A percentile compares a stretch with the other conserved stretches of the same genome.
Evolutionary conservation across 2,113 vertebrate species (phyloP).

Genomic region (Sebastes schlegelii): DNA sequence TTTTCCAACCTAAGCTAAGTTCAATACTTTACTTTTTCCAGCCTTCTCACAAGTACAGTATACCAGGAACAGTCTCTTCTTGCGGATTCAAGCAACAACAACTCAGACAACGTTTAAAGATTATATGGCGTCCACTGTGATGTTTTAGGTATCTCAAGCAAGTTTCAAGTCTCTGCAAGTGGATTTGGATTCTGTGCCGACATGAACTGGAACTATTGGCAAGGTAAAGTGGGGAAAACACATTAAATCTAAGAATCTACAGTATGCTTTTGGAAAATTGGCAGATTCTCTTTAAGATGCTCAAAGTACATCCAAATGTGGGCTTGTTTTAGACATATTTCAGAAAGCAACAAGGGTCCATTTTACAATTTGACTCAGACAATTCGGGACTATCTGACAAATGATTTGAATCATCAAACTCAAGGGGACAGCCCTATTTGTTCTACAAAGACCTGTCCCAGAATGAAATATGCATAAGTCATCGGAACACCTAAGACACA

Average conservation of each 20-base stretch:
- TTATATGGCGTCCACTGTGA: not conserved
- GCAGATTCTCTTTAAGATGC: not conserved
- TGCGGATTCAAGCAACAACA: not conserved
- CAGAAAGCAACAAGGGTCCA: not conserved
- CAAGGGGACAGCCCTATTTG: not conserved
- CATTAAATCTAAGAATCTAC: not conserved
- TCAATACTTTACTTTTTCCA: not conserved
- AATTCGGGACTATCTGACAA: not conserved
- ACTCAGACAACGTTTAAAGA: not conserved
- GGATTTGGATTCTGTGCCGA: constrained; percentile 8
- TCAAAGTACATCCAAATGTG: not conserved
- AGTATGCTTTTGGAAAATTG: not conserved
- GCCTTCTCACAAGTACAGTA: not conserved
- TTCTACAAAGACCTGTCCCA: not conserved
- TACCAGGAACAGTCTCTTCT: not conserved
- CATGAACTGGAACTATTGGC: not conserved
- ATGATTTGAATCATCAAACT: not conserved
- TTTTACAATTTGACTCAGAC: not conserved
- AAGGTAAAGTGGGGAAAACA: not conserved
- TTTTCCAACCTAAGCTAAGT: constrained; percentile 20
- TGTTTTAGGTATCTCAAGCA: constrained; percentile 8
- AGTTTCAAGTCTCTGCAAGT: constrained; percentile 25
- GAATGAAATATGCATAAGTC: not conserved
- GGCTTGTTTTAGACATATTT: not conserved
- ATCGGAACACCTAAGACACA: not conserved